Evolutionary conservation across 2,888 invertebrate genomes (phyloP).

Genomic region (Cheilosia impressa): DNA sequence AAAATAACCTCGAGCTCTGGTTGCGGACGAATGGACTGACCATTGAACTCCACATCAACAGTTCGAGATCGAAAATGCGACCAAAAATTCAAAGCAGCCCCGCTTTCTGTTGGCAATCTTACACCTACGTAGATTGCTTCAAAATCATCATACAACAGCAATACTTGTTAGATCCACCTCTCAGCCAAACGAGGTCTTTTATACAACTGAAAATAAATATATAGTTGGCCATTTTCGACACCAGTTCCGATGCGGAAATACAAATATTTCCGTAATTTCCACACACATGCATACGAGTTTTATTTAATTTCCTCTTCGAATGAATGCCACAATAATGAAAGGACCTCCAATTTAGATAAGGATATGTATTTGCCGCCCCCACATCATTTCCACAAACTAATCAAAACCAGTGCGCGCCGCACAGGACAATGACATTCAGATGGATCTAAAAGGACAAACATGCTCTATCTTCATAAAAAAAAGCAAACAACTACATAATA

Average conservation of each 20-base stretch:
- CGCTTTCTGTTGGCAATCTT: too few species aligned
- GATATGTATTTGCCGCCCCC: slow-evolving; percentile 5
- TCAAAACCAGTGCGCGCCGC: slow-evolving; percentile 8
- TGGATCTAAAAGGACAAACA: background rate
- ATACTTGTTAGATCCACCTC: too few species aligned
- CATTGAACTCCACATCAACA: too few species aligned
- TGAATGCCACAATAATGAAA: background rate
- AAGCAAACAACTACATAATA: background rate
- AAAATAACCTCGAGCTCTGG: too few species aligned
- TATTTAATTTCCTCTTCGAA: slow-evolving; percentile 30
- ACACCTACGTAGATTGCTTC: too few species aligned
- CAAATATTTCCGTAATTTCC: slow-evolving; percentile 16
- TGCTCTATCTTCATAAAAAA: background rate
- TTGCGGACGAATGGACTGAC: too few species aligned
- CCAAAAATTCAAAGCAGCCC: too few species aligned
- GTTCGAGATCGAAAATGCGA: too few species aligned
- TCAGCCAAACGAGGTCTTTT: too few species aligned
- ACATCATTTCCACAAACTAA: slow-evolving; percentile 20
- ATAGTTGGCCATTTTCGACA: background rate
- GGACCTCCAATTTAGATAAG: background rate
- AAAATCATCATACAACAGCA: too few species aligned
- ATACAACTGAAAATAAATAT: background rate
- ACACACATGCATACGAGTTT: slow-evolving; percentile 4
- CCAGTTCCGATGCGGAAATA: slow-evolving; percentile 13
- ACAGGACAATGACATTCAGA: background rate